Conservation (phyloP, 2,888 invertebrate genomes). For the Troglohyphantes excavatus region DNA sequence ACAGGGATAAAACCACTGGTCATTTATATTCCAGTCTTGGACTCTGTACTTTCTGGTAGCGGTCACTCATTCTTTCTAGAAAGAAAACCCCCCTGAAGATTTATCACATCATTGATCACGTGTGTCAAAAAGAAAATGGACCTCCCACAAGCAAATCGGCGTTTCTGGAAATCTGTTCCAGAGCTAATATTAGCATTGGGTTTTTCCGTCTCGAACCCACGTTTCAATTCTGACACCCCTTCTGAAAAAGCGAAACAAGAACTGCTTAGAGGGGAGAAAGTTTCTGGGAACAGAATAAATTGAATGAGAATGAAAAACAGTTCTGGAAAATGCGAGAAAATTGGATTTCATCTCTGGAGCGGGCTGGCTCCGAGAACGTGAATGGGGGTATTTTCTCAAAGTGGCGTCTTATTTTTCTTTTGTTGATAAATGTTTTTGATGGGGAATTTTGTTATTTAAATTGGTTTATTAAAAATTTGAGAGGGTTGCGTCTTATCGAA, state of each 20-base stretch:
- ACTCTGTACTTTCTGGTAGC: constrained; percentile 8
- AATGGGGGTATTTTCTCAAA: not conserved
- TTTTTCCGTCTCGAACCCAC: not conserved
- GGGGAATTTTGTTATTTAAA: too few species aligned
- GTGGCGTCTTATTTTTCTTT: not conserved
- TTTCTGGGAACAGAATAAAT: constrained; percentile 31
- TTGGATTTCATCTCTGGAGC: constrained; percentile 23
- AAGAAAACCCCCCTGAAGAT: constrained; percentile 29
- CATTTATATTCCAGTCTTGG: constrained; percentile 35
- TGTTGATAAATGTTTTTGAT: not conserved
- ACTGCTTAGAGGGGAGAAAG: not conserved
- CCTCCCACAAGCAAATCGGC: constrained; percentile 14
- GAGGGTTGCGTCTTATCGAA: too few species aligned
- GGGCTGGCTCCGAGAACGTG: not conserved
- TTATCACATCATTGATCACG: constrained; percentile 50
- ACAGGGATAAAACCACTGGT: not conserved
- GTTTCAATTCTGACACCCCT: not conserved
- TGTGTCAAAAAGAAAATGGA: constrained; percentile 33
- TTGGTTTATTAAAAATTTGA: too few species aligned
- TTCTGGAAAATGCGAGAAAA: constrained; percentile 26
- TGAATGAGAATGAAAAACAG: constrained; percentile 50
- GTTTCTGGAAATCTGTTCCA: not conserved
- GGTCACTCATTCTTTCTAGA: constrained; percentile 30
- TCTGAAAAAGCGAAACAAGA: not conserved
- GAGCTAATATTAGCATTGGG: constrained; percentile 53